Percentiles rank a stretch among this genome's conserved stretches.
Conservation (phyloP, 2,113 vertebrate species). For the Thryonomys swinderianus region DNA sequence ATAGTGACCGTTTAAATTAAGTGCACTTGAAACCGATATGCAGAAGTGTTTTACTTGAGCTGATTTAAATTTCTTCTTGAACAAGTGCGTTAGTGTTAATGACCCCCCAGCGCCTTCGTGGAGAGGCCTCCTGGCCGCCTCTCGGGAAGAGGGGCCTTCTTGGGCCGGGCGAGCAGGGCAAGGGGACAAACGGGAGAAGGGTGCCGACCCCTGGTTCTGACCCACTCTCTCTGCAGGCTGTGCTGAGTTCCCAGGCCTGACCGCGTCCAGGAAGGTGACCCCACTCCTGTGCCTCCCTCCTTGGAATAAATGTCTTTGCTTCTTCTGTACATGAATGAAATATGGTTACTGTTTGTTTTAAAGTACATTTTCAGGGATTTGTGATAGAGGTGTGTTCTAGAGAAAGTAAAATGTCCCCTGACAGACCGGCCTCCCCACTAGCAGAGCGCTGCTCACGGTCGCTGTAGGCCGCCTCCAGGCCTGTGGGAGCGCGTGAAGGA, state of each 20-base stretch:
- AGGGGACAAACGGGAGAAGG: not conserved
- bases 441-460: not conserved
- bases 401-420: not conserved
- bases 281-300: not conserved
- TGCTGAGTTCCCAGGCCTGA: conserved; percentile 6
- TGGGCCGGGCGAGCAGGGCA: too few species aligned
- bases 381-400: not conserved
- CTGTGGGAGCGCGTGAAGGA: not conserved
- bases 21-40: not conserved
- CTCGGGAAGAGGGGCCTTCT: not conserved
- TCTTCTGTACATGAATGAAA: conserved; percentile 35
- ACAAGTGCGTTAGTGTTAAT: conserved; percentile 8
- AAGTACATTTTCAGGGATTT: conserved; percentile 48
- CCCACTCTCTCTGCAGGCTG: not conserved
- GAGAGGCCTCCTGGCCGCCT: not conserved
- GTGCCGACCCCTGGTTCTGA: not conserved
- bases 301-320: conserved; percentile 42
- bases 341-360: not conserved
- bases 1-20: not conserved
- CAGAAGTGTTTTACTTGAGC: not conserved
- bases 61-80: conserved; percentile 28
- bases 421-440: not conserved
- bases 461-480: not conserved
- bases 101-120: not conserved
- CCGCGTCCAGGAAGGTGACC: conserved; percentile 28